Base-by-base conservation (phyloP, 35 echinoderm and acorn worm genomes). In the Lytechinus variegatus region DNA sequence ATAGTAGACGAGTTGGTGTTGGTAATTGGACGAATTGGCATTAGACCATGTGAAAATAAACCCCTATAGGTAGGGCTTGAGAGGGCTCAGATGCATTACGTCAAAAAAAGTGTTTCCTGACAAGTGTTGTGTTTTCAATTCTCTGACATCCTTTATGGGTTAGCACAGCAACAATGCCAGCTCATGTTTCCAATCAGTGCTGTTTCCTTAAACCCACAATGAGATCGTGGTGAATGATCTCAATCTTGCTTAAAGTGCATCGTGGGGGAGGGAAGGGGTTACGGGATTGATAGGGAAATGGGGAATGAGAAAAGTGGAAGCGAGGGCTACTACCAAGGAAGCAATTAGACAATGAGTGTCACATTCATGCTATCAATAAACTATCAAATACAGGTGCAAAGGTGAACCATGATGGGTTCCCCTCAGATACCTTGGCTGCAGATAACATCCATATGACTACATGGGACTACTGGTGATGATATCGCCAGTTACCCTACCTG, bases 401-500 rank as follows among this genome's bases (percentile, higher is more conserved):
- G 16, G 66, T 16, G 66, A 79, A 24, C 5, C 16, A 24, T 79
- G 21, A 24, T 16, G 19, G n/a, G 66, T 79, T 79, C 14, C 16
- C 61, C 24, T 79, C 19, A 79, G 66, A 19, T 79, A 24, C 66
- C n/a, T 79, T n/a, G 66, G 66, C 6, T n/a, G 19, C 7, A 79
- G 16, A 79, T 79, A 71, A 79, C 66, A 79, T n/a, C 66, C 21
- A 24, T 24, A 79, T 79, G 66, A 19, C 4, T 79, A 79, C 66
- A 79, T 79, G 19, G 66, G 66, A 79, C 66, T 79, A n/a, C n/a
- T 79, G 19, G 16, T 79, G 66, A 79, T 79, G 66, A 79, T 79
- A 79, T 79, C 66, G n/a, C 16, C 88, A 90, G 21, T 93, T 57
- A 93, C 92, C 92, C 57, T 57, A 93, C 92, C 92, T 93, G 92